These are phyloP conservation scores for Hydrophis major DNA, from an alignment of 2,797 vertebrate genomes.

Conservation along the genomic window DNA sequence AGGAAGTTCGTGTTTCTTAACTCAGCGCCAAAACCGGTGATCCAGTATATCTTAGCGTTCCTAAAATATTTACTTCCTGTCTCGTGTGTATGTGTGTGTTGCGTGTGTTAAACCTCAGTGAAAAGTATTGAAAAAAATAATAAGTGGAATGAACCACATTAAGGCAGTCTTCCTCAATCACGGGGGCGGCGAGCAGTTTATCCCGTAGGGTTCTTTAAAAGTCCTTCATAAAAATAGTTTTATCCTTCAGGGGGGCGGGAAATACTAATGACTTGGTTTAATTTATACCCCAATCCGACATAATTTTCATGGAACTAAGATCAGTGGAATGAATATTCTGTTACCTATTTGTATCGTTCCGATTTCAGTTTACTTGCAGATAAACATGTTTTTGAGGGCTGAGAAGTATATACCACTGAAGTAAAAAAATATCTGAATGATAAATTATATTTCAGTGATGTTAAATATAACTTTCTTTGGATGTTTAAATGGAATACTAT, in stretches of 20 bases:
- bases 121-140: not conserved
- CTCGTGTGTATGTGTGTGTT: not conserved
- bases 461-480: not conserved
- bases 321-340: not conserved
- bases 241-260: not conserved
- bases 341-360: not conserved
- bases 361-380: not conserved
- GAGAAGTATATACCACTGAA: not conserved
- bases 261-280: not conserved
- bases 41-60: not conserved
- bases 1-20: not conserved
- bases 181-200: not conserved
- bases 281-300: not conserved
- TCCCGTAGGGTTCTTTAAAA: not conserved
- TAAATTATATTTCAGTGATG: not conserved
- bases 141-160: not conserved
- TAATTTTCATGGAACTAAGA: not conserved
- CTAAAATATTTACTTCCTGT: not conserved
- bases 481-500: not conserved
- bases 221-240: not conserved
- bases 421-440: not conserved
- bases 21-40: not conserved
- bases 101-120: not conserved
- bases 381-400: not conserved
- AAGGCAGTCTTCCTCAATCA: not conserved